phyloP scores from a whole-genome alignment of 2,113 vertebrate species.

The Amblyornis subalaris region DNA sequence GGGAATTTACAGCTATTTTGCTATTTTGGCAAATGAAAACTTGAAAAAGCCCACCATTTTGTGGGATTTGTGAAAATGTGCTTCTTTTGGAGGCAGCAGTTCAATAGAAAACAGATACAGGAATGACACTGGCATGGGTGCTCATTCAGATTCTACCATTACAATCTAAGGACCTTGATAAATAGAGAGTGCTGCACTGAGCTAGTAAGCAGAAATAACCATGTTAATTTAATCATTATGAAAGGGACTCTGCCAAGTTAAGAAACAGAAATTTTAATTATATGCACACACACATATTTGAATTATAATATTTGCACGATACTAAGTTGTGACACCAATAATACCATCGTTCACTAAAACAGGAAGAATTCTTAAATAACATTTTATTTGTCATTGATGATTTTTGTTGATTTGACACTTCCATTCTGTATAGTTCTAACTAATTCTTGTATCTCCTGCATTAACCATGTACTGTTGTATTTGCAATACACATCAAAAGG shows the following conservation, averaged over 20 bases:
- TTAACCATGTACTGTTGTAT: neutral
- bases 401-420: neutral
- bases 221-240: slow-evolving; percentile 32
- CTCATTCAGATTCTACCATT: neutral
- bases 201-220: slow-evolving; percentile 28
- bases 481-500: neutral
- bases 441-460: neutral
- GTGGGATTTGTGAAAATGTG: slow-evolving; percentile 8
- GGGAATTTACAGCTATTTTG: neutral
- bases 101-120: neutral
- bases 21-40: neutral
- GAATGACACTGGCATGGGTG: neutral
- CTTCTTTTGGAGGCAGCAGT: neutral
- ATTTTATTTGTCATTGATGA: neutral
- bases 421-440: neutral
- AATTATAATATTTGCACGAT: neutral
- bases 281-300: neutral
- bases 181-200: neutral
- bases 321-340: neutral
- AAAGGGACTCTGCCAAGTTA: slow-evolving; percentile 17
- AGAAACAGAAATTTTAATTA: slow-evolving; percentile 39
- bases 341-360: neutral
- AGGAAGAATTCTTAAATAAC: neutral
- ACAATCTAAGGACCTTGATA: neutral
- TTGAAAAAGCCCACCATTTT: slow-evolving; percentile 28